Evolutionary conservation across 1,140 invertebrate species (phyloP).

Genomic region (Leptinotarsa undecemlineata): DNA sequence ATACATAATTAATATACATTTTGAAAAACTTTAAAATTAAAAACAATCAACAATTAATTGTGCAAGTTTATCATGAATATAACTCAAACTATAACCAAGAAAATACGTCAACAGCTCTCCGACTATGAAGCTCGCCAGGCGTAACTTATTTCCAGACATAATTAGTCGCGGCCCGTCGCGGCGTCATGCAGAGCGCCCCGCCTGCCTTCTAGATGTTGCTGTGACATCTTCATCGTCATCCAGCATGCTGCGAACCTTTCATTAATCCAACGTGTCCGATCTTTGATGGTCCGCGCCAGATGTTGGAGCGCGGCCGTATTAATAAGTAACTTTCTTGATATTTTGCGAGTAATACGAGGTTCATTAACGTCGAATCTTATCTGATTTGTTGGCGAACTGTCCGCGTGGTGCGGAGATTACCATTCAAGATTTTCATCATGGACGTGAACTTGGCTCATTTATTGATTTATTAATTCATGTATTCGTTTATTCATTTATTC

Average conservation of each 20-base stretch:
- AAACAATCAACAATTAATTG: too few species aligned
- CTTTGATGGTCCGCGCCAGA: conserved; percentile 35
- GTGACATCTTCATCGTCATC: conserved; percentile 40
- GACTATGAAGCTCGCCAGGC: conserved; percentile 20
- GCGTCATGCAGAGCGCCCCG: conserved; percentile 35
- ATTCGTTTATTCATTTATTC: too few species aligned
- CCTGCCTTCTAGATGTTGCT: conserved; percentile 29
- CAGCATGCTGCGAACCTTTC: conserved; percentile 19
- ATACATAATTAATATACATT: too few species aligned
- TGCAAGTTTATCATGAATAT: too few species aligned
- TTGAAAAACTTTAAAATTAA: too few species aligned
- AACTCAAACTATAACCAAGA: too few species aligned
- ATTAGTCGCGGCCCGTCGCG: conserved; percentile 41
- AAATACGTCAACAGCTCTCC: too few species aligned
- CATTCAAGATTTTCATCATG: too few species aligned
- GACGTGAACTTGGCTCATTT: too few species aligned
- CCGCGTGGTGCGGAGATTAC: not conserved
- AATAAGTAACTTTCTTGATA: conserved; percentile 3
- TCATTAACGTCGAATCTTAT: not conserved
- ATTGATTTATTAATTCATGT: too few species aligned
- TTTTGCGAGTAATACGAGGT: not conserved
- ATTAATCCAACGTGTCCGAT: conserved; percentile 37
- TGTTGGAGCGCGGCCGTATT: conserved; percentile 9
- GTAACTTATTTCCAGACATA: conserved; percentile 42
- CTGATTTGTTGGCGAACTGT: not conserved